Base-by-base conservation (phyloP, 2,113 vertebrate species). In the Tachuris rubrigastra region DNA sequence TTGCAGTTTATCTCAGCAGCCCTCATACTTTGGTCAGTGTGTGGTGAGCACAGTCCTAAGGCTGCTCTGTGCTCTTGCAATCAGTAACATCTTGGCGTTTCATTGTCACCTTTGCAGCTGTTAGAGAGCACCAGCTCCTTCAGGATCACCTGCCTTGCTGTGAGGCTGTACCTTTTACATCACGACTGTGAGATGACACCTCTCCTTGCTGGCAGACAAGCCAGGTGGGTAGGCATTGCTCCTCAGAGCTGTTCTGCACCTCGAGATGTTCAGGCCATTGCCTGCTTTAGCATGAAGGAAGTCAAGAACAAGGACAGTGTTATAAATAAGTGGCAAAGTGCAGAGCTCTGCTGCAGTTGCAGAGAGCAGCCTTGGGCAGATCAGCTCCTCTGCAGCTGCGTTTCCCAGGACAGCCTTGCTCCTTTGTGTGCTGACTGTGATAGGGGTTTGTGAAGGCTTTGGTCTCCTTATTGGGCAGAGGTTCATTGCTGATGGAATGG, bases 161-260 rank as follows among this genome's bases (percentile, higher is more conserved):
- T 76, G 82, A 63, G 90, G 87, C 90, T 84, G 8, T 68, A n/a
- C 68, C 47, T 87, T 92, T 88, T 65, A 84, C 87, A 78, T 89
- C 87, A 72, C 0, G 8, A n/a, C 39, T 65, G 42, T 63, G 79
- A 77, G 63, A 67, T 93, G 90, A 78, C 87, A 75, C 72, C 56
- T 95, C 85, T 96, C 72, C 85, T 77, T 83, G 92, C 93, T 94
- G 90, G 93, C 93, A 95, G 90, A 93, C 72, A 12, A 84, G 90
- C 85, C 96, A 90, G 92, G 76, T 95, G 93, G 93, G 76, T 81
- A 75, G 92, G 88, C 76, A 37, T 41, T 67, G 52, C 83, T 90
- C 78, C 44, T 81, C 59, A 20, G 87, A 87, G 87, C 85, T 76
- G 24, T 62, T 76, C 46, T 33, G 46, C 72, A 33, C 25, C 67